Base-by-base conservation (phyloP, 2,113 vertebrate genomes). In the Rhinopomastus cyanomelas region DNA sequence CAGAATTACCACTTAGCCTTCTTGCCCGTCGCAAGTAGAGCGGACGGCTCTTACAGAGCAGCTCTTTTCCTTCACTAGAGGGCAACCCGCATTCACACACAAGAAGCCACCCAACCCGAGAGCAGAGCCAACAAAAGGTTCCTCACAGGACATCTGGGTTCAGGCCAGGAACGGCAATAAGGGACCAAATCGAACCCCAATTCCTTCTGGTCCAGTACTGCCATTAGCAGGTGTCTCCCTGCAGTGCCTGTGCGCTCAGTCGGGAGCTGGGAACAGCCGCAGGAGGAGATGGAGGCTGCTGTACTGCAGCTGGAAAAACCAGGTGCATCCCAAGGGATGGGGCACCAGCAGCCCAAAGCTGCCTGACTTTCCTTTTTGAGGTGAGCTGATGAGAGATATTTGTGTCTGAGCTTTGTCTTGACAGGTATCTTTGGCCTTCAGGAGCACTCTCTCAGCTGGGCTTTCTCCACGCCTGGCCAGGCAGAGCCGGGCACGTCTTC, bases 31-130 rank as follows among this genome's bases (percentile, higher is more conserved):
- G n/a, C n/a, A n/a, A n/a, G n/a, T n/a, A n/a, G n/a, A n/a, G n/a
- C 23, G 21, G 37, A 53, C 1, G 6, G 23, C 32, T 52, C 20
- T 76, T 48, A 20, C 0, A 44, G 15, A 3, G 6, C 72, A 74
- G 21, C 20, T 59, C 44, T 74, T 68, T 82, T 20, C 36, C 26
- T 81, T 89, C 93, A 82, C 85, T 88, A 95, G 95, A 91, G 87
- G 93, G 93, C 90, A 91, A 55, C 39, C 61, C 51, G 61, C 23
- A 82, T 62, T 68, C 90, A 79, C 3, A 0, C 32, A 46, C 17
- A 76, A 74, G n/a, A 44, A 74, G 29, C 29, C 16, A 57, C 23
- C 20, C 59, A 68, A n/a, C 15, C 13, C 21, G 34, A 10, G 1
- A 53, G 36, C 49, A 8, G 25, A n/a, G 26, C 18, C 59, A 36